Evolutionary conservation across 2,888 invertebrate species (phyloP), one percentile per base, ranked within the genome.

Genomic region (Saturnia japonica): DNA sequence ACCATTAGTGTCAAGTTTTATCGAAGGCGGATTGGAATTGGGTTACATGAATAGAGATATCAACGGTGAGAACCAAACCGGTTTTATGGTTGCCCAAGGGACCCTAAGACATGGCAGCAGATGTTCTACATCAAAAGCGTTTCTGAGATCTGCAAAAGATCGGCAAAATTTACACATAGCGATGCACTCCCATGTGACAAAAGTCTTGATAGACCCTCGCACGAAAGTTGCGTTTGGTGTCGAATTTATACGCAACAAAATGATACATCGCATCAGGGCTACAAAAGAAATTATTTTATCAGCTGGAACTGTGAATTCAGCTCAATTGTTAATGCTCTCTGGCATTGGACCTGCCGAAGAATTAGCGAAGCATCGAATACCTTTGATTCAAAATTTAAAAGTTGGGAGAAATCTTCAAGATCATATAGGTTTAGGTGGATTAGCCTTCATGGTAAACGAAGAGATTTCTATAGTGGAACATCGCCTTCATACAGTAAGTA

Each of bases 321-420:
- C 99, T 0, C 99, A 99, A 85, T 83, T 99, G 2, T 89, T 99
- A 57, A 98, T 99, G 98, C 88, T 99, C 0, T 98, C 98, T 12
- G 99, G 99, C 0, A 95, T 99, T 16, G 97, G 97, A 0, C 97
- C 97, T 0, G 94, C 95, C 69, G 95, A 95, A 28, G 96, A 97
- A 79, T 83, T 98, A 71, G 90, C 94, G n/a, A 95, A 96, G 78
- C 95, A 96, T 77, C 94, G 96, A 69, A 97, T 98, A 77, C 97
- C 97, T 0, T 91, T 97, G 0, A 95, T 98, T 68, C 96, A 97
- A 83, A 97, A 98, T 83, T 90, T 97, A 0, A 95, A 95, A 77
- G 98, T 98, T 0, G 98, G 98, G 0, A 94, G 96, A 74, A 98
- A 98, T 85, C 94, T 98, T 47, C 98, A 98, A 89, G 98, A 98